Evolutionary conservation across 2,113 vertebrate species (phyloP).

Genomic region (Urocolius indicus): DNA sequence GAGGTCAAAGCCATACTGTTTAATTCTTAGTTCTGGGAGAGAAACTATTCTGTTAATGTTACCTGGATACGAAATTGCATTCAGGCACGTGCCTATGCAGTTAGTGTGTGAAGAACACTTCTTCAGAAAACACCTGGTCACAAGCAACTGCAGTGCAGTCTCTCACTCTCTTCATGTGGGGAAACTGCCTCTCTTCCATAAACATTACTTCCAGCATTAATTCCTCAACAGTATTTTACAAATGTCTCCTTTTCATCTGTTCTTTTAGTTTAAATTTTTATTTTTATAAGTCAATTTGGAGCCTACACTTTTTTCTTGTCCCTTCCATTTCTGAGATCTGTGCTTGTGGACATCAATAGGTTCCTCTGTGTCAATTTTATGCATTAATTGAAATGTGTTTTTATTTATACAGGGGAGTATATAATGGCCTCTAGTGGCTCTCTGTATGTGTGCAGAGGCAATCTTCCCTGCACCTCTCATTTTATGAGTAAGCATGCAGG

Average conservation of each 20-base stretch:
- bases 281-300: background rate
- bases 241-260: background rate
- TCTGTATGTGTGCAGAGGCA: background rate
- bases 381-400: background rate
- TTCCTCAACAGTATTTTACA: background rate
- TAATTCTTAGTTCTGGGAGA: background rate
- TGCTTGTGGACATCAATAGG: background rate
- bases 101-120: background rate
- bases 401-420: slow-evolving; percentile 15
- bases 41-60: background rate
- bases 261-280: background rate
- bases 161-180: background rate
- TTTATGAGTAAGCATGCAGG: background rate
- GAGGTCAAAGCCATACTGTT: slow-evolving; percentile 35
- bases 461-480: background rate
- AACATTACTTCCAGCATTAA: background rate
- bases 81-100: background rate
- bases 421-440: slow-evolving; percentile 62
- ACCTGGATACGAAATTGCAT: slow-evolving; percentile 9
- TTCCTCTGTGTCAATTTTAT: background rate
- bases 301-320: background rate
- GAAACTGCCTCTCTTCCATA: background rate
- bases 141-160: background rate
- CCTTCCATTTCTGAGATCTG: background rate
- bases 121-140: background rate